Base-by-base conservation (phyloP, 2,797 vertebrate genomes). In the Enteromius fasciolatus region DNA sequence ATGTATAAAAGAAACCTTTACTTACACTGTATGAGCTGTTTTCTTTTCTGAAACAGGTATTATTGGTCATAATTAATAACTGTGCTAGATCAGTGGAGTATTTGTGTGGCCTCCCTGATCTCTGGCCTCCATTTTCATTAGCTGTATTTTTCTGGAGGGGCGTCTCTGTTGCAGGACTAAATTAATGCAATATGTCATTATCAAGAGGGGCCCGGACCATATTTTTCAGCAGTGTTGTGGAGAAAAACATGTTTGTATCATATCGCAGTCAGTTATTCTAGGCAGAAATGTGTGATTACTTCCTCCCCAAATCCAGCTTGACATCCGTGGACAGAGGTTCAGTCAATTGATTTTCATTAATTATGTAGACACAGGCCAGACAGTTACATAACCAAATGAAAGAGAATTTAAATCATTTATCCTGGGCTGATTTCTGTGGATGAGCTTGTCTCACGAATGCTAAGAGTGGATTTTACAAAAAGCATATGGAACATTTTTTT, bases 101-200 rank as follows among this genome's bases (percentile, higher is more conserved):
- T 88, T 88, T 88, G 78, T 85, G 78, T 83, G 81, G 69, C 75
- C 81, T 81, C 61, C 82, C 70, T 80, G 77, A 84, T 85, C 73
- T 86, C 77, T 85, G 83, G 76, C 84, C 83, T 83, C 59, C 61
- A 63, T 83, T 86, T 88, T 83, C 76, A 88, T 88, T 85, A 86
- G 78, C 83, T 67, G 72, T 76, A 73, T 85, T 85, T 86, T 73
- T 85, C 81, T 84, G 81, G 70, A 85, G 81, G 85, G 75, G 66
- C 9, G 39, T 69, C 70, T 83, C 57, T 59, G 20, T 86, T 50
- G 46, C 74, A 76, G 69, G 72, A 86, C 80, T 72, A 84, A 86
- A 88, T 85, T 50, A 88, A 82, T 85, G 76, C 83, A 78, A 87
- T 86, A 85, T 86, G 81, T 84, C 86, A 85, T 85, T 85, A 86